These are phyloP conservation scores for Phocoena phocoena DNA, from an alignment of 2,113 vertebrate genomes.

Conservation along the genomic window DNA sequence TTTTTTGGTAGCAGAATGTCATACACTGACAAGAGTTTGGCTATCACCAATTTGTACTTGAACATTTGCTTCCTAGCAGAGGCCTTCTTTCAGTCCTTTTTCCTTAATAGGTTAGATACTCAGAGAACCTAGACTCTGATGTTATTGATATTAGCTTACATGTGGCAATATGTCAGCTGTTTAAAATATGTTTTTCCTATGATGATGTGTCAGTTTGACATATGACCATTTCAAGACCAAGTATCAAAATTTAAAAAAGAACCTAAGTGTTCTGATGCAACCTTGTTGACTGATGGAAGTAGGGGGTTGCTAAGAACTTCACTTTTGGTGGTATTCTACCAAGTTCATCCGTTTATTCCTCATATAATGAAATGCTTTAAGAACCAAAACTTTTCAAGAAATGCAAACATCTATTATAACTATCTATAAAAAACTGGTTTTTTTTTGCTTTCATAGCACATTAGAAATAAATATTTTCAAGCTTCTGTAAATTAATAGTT, in stretches of 20 bases:
- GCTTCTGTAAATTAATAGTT: background rate
- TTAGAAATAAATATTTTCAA: conserved; percentile 13
- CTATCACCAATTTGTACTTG: background rate
- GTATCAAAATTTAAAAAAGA: background rate
- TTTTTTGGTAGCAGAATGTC: background rate
- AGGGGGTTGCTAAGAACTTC: background rate
- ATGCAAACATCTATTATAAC: background rate
- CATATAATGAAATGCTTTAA: background rate
- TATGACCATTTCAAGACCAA: background rate
- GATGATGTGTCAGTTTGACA: background rate
- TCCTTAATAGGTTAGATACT: background rate
- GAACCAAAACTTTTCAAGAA: background rate
- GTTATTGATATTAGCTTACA: background rate
- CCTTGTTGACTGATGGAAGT: background rate
- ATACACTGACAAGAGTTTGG: background rate
- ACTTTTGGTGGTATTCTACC: background rate
- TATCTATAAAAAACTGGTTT: background rate
- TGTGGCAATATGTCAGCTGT: background rate
- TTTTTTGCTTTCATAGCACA: background rate
- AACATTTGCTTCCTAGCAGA: background rate
- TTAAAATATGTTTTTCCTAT: conserved; percentile 3
- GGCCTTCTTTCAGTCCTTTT: background rate
- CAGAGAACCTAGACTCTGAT: background rate
- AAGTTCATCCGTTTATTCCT: background rate
- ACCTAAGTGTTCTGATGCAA: background rate